phyloP scores from a whole-genome alignment of 2,113 vertebrate species.

The Myiozetetes cayanensis region DNA sequence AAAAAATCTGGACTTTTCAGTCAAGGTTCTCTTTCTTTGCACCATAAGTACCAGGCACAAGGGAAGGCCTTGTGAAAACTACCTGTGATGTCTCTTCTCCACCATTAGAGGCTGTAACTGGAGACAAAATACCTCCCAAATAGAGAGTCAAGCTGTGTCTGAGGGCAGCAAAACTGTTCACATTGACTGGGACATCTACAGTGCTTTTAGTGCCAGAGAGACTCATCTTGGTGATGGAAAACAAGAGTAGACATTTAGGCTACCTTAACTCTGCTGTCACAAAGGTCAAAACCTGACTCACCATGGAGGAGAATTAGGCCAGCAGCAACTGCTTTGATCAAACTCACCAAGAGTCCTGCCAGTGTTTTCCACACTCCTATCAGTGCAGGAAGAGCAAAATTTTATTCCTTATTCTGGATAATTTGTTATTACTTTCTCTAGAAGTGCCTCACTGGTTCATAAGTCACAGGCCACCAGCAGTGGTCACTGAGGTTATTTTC shows the following conservation, averaged over 20 bases:
- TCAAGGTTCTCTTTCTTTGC: not conserved
- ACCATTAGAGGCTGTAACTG: not conserved
- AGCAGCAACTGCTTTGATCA: not conserved
- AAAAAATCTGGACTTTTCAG: not conserved
- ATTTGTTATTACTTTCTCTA: not conserved
- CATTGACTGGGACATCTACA: not conserved
- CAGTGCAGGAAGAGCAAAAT: not conserved
- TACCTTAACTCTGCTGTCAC: not conserved
- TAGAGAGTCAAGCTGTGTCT: not conserved
- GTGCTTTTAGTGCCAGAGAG: not conserved
- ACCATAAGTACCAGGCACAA: not conserved
- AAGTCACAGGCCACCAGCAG: not conserved
- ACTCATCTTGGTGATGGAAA: not conserved
- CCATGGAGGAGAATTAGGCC: not conserved
- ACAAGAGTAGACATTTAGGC: not conserved
- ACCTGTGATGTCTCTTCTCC: not conserved
- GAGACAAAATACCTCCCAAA: not conserved
- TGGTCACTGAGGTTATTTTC: not conserved
- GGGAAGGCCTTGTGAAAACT: not conserved
- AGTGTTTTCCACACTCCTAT: not conserved
- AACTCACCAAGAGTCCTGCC: not conserved
- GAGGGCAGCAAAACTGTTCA: not conserved
- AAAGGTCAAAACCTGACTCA: not conserved
- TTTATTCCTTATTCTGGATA: not conserved
- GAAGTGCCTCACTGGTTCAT: not conserved